Conservation (phyloP, 2,888 invertebrate genomes). For the Stenodera caucasica region DNA sequence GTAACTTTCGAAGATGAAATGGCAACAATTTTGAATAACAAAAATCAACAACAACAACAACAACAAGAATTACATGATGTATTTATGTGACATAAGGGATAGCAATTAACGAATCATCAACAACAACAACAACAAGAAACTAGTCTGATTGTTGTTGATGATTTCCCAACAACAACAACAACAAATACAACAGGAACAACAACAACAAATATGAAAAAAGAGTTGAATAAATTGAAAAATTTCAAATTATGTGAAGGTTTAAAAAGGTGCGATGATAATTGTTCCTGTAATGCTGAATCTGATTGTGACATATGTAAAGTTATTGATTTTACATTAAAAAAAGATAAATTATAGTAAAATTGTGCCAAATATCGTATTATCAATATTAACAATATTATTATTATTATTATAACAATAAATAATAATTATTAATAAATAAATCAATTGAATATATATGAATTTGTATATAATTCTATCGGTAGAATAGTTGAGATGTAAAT, state of each 20-base stretch:
- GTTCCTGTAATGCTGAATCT: conserved; percentile 53
- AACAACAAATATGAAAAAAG: conserved; percentile 45
- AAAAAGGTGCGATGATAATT: conserved; percentile 53
- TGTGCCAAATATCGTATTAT: background rate
- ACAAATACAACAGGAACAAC: conserved; percentile 28
- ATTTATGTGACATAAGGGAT: conserved; percentile 74
- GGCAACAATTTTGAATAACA: conserved; percentile 46
- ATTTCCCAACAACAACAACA: conserved; percentile 21
- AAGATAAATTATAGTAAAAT: conserved; percentile 49
- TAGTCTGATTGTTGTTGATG: conserved; percentile 37
- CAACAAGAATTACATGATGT: conserved; percentile 66
- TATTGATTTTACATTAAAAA: conserved; percentile 54
- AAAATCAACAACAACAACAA: conserved; percentile 48
- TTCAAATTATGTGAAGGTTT: conserved; percentile 54
- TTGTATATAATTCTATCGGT: too few species aligned
- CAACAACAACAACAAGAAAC: conserved; percentile 29
- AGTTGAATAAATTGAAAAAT: conserved; percentile 51
- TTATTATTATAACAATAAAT: too few species aligned
- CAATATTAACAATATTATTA: too few species aligned
- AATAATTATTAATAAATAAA: too few species aligned
- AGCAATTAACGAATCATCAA: conserved; percentile 43
- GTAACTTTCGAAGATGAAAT: conserved; percentile 79
- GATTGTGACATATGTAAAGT: conserved; percentile 56
- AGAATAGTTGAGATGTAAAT: too few species aligned
- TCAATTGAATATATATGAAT: too few species aligned